Conservation (phyloP, 2,113 vertebrate genomes). For the Gulo gulo region DNA sequence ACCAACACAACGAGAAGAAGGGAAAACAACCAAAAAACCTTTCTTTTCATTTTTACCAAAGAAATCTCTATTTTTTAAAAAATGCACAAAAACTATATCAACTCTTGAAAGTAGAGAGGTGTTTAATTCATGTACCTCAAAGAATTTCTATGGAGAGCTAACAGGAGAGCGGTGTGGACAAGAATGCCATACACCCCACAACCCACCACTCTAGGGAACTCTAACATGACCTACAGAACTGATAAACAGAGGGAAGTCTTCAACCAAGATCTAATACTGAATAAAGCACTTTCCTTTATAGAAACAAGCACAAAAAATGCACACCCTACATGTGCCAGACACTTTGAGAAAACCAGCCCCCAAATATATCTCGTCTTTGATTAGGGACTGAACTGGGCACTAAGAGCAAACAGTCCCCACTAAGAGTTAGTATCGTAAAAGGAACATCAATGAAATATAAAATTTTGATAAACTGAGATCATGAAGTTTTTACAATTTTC, state of each 20-base stretch:
- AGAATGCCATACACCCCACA: background rate
- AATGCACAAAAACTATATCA: background rate
- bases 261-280: background rate
- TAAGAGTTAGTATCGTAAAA: background rate
- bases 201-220: background rate
- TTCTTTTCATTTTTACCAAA: background rate
- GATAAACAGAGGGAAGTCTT: background rate
- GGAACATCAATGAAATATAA: background rate
- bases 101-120: background rate
- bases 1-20: background rate
- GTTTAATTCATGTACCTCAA: background rate
- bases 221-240: background rate
- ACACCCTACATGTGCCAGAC: fast-evolving
- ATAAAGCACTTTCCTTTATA: background rate
- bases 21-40: background rate
- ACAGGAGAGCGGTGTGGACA: background rate
- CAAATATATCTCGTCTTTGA: background rate
- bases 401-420: background rate
- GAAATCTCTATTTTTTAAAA: slow-evolving; percentile 1
- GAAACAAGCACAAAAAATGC: background rate
- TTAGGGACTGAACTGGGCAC: background rate
- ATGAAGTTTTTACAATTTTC: background rate
- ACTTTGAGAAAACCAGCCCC: background rate
- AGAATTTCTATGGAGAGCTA: background rate
- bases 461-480: background rate